Percentiles rank a stretch among this genome's conserved stretches.
These are phyloP conservation scores for Gastrophryne carolinensis DNA, from an alignment of 2,797 vertebrate genomes.

Conservation along the genomic window DNA sequence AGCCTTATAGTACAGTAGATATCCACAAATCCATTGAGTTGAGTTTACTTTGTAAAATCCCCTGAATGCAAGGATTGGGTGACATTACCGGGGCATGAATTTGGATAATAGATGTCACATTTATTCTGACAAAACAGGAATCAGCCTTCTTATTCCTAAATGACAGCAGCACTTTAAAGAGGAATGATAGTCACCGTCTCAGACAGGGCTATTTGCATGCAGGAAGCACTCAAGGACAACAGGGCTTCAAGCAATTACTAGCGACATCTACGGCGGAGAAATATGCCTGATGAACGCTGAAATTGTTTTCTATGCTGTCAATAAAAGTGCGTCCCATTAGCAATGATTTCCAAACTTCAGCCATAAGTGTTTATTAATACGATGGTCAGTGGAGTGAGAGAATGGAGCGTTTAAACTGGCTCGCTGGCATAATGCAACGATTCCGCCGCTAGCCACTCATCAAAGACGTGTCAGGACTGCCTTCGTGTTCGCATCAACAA, in stretches of 20 bases:
- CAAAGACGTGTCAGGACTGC: constrained; percentile 48
- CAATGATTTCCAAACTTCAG: constrained; percentile 28
- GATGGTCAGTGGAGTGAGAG: neutral
- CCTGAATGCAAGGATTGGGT: neutral
- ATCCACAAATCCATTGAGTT: too few species aligned
- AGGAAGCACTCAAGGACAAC: constrained; percentile 61
- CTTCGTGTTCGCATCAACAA: constrained; percentile 2
- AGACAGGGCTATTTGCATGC: constrained; percentile 56
- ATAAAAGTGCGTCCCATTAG: neutral
- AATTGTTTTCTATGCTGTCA: constrained; percentile 31
- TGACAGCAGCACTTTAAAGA: neutral
- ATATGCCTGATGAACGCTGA: constrained; percentile 28
- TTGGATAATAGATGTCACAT: neutral
- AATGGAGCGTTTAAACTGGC: neutral
- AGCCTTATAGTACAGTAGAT: too few species aligned
- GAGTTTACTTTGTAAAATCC: too few species aligned
- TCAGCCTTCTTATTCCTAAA: neutral
- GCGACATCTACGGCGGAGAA: constrained; percentile 16
- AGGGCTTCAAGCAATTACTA: constrained; percentile 45
- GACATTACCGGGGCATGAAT: neutral
- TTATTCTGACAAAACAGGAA: neutral
- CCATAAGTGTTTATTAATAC: constrained; percentile 48
- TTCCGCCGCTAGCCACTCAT: constrained; percentile 24
- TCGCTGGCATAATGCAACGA: constrained; percentile 54
- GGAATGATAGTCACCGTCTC: constrained; percentile 15